These are phyloP conservation scores for Ptychoptera albimana DNA, from an alignment of 2,888 invertebrate species.

Conservation along the genomic window DNA sequence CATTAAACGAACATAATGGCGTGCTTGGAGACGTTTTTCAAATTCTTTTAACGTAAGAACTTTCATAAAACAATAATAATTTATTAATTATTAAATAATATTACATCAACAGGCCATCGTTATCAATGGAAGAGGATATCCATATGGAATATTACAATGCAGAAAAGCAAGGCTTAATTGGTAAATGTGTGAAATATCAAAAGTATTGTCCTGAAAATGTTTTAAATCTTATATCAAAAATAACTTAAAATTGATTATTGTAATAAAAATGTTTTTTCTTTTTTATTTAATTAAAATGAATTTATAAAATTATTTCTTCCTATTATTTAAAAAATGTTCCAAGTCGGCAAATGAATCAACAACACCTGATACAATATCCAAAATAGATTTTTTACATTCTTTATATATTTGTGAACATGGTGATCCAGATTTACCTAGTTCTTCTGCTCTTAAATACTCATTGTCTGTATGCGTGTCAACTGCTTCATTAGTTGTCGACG, in stretches of 20 bases:
- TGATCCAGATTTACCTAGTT: constrained; percentile 36
- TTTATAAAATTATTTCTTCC: too few relatives aligned
- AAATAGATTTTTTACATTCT: constrained; percentile 3
- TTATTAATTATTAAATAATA: constrained; percentile 2
- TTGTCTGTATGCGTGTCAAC: constrained; percentile 48
- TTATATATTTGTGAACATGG: constrained; percentile 14
- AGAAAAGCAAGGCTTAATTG: constrained; percentile 35
- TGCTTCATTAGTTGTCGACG: constrained; percentile 50
- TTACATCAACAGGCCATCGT: constrained; percentile 38
- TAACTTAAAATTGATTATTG: neutral
- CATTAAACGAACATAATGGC: constrained; percentile 40
- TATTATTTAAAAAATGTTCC: too few relatives aligned
- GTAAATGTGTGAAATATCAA: constrained; percentile 34
- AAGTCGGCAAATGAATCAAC: too few relatives aligned
- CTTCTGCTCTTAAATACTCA: constrained; percentile 58
- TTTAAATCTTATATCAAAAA: constrained; percentile 33
- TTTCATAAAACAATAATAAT: neutral
- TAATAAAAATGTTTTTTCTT: too few relatives aligned
- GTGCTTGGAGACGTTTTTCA: constrained; percentile 48
- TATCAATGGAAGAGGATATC: constrained; percentile 38
- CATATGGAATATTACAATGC: constrained; percentile 39
- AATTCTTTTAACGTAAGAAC: constrained; percentile 47
- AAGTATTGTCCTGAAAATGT: constrained; percentile 37
- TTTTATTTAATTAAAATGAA: too few relatives aligned
- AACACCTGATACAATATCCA: neutral